Percentiles rank a stretch among this genome's conserved stretches.
Evolutionary conservation across 2,797 vertebrate species (phyloP).

Genomic region (Malurus splendens): DNA sequence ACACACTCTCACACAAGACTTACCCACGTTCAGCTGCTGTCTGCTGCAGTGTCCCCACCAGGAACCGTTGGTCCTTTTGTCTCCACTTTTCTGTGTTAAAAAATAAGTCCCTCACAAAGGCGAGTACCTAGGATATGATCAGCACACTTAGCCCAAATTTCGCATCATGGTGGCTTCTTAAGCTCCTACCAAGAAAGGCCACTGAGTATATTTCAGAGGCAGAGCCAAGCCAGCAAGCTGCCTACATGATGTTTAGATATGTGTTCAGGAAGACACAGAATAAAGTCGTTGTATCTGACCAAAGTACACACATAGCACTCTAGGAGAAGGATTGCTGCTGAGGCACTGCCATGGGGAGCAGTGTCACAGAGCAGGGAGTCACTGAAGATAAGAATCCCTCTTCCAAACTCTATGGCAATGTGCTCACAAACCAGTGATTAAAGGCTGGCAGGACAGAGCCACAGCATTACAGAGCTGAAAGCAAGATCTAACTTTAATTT

Average conservation of each 20-base stretch:
- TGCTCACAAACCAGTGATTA: background rate
- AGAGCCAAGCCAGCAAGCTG: background rate
- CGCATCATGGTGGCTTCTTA: background rate
- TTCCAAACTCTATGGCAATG: background rate
- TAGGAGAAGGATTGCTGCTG: background rate
- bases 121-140: background rate
- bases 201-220: background rate
- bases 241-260: background rate
- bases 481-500: background rate
- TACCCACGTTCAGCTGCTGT: background rate
- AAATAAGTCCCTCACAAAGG: background rate
- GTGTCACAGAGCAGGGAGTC: background rate
- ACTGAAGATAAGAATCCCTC: background rate
- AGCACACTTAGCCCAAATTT: background rate
- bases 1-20: background rate
- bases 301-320: accelerated
- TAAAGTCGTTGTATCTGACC: background rate
- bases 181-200: background rate
- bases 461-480: background rate
- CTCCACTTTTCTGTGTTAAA: background rate
- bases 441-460: background rate
- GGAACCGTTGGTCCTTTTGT: background rate
- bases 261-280: background rate
- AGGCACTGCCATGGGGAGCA: background rate
- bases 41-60: background rate